Percentiles rank a stretch among this genome's conserved stretches.
Conservation (phyloP, 2,888 invertebrate genomes). For the Lochmaea capreae region DNA sequence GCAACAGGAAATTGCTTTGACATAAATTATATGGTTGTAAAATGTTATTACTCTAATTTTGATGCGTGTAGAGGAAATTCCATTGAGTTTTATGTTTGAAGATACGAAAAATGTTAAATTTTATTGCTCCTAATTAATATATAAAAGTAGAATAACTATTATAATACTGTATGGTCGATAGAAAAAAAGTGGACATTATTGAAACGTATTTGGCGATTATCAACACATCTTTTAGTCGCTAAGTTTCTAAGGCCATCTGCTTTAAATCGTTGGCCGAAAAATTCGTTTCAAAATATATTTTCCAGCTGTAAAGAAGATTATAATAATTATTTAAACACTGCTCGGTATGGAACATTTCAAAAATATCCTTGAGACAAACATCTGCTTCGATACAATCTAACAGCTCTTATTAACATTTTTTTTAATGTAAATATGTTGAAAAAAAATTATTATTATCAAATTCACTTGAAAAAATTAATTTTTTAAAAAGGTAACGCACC, state of each 20-base stretch:
- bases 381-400: slow-evolving; percentile 24
- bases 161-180: background rate
- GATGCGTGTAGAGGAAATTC: background rate
- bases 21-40: slow-evolving; percentile 30
- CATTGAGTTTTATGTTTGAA: background rate
- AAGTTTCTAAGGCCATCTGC: background rate
- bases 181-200: background rate
- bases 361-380: slow-evolving; percentile 40
- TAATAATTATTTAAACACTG: slow-evolving; percentile 4
- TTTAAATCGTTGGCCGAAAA: background rate
- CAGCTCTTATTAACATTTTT: background rate
- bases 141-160: background rate
- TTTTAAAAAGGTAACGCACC: background rate
- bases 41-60: slow-evolving; percentile 19
- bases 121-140: background rate
- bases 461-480: background rate
- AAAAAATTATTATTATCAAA: background rate
- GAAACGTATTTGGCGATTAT: no score
- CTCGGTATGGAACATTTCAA: background rate
- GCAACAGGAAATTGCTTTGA: slow-evolving; percentile 51
- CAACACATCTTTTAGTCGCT: background rate
- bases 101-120: background rate
- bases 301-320: slow-evolving; percentile 11
- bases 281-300: slow-evolving; percentile 1
- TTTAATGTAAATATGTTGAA: background rate